A percentile compares a stretch with the other conserved stretches of the same genome.
phyloP scores from a whole-genome alignment of 2,797 vertebrate species.

The Eulemur mongoz region DNA sequence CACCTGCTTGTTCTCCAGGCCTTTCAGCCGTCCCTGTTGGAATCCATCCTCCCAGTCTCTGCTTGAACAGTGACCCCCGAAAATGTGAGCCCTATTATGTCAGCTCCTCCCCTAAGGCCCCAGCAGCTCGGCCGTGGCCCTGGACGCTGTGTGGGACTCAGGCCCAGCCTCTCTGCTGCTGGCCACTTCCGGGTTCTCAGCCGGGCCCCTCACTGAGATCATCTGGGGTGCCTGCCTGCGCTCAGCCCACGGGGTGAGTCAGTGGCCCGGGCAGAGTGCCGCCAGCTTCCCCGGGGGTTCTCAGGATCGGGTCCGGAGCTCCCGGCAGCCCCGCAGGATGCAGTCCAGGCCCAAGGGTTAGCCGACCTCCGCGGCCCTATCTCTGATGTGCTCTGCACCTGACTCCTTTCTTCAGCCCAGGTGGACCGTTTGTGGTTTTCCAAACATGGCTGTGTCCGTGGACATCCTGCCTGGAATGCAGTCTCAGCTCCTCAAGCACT shows the following conservation, averaged over 20 bases:
- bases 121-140: rapidly evolving
- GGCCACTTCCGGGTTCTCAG: background rate
- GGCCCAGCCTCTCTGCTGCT: rapidly evolving
- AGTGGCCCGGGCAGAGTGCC: background rate
- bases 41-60: background rate
- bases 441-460: rapidly evolving
- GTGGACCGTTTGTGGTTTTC: too few relatives aligned
- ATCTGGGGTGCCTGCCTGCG: rapidly evolving
- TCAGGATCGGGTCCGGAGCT: background rate
- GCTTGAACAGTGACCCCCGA: background rate
- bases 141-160: too few relatives aligned
- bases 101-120: background rate
- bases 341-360: background rate
- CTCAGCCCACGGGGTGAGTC: rapidly evolving
- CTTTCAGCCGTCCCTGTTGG: background rate
- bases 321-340: background rate
- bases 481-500: background rate
- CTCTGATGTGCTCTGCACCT: background rate
- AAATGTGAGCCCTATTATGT: rapidly evolving
- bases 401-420: background rate
- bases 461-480: background rate
- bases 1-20: too few relatives aligned
- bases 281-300: background rate
- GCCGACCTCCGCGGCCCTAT: background rate
- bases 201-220: background rate